phyloP scores from a whole-genome alignment of 2,888 invertebrate species.

The Phytoseiulus persimilis region DNA sequence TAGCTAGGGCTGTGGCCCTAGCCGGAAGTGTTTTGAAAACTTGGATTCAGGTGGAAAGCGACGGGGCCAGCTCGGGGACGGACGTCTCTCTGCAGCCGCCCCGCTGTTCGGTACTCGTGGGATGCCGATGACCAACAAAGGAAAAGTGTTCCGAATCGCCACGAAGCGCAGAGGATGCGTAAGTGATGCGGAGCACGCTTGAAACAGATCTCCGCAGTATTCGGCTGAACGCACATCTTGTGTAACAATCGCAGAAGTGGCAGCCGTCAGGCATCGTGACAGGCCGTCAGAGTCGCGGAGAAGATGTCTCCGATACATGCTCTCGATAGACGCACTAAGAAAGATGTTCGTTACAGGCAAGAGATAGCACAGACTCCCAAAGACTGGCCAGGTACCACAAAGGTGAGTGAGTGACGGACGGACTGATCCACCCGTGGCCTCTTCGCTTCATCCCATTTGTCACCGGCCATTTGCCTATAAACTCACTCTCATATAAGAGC shows the following conservation, averaged over 20 bases:
- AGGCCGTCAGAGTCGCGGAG: neutral
- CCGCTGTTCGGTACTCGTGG: too few relatives aligned
- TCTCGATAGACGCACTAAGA: neutral
- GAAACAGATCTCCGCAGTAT: neutral
- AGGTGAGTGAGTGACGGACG: neutral
- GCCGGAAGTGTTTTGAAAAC: too few relatives aligned
- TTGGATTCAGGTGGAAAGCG: too few relatives aligned
- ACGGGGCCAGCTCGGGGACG: too few relatives aligned
- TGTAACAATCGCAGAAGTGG: neutral
- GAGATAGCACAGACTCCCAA: neutral
- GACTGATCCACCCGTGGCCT: neutral
- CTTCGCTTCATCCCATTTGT: neutral
- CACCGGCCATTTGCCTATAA: neutral
- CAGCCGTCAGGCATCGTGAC: neutral
- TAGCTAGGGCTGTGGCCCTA: too few relatives aligned
- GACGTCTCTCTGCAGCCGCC: too few relatives aligned
- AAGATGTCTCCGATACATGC: neutral
- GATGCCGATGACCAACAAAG: too few relatives aligned
- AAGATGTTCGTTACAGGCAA: neutral
- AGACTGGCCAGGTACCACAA: neutral
- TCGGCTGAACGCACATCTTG: neutral
- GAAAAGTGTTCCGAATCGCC: too few relatives aligned
- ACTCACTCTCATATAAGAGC: neutral
- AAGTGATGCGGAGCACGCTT: neutral
- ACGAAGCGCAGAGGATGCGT: neutral